A percentile compares a stretch with the other conserved stretches of the same genome.
Evolutionary conservation across 2,797 vertebrate species (phyloP).

Genomic region (Danio kyathit): DNA sequence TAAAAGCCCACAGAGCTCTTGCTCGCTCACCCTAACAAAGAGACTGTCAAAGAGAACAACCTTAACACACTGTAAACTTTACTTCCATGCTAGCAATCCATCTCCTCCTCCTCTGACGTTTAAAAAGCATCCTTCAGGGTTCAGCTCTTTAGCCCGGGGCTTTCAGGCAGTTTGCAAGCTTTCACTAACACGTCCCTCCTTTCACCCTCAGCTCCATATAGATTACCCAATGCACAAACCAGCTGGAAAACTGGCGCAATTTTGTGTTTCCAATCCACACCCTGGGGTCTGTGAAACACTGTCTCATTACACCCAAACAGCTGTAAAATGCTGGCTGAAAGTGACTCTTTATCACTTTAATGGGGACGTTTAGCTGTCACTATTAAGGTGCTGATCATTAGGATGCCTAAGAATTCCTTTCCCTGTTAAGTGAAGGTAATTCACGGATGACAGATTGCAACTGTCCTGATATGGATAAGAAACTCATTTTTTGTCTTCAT

Average conservation of each 20-base stretch:
- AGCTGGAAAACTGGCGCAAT: conserved; percentile 13
- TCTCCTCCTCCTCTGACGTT: conserved; percentile 9
- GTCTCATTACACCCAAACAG: conserved; percentile 3
- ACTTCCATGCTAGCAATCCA: conserved; percentile 30
- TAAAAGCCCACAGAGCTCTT: neutral
- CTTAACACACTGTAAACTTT: conserved; percentile 1
- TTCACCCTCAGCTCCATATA: conserved; percentile 60
- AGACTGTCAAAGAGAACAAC: conserved; percentile 15
- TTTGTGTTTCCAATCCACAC: conserved; percentile 16
- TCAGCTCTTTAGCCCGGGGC: conserved; percentile 54
- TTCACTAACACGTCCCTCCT: conserved; percentile 41
- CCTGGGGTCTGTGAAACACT: conserved; percentile 11
- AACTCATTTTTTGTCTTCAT: neutral
- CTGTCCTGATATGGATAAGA: too few species aligned
- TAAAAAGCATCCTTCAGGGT: conserved; percentile 25
- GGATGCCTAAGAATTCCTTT: conserved; percentile 11
- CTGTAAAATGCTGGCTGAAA: conserved; percentile 14
- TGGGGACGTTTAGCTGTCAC: conserved; percentile 29
- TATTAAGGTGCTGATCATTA: conserved; percentile 11
- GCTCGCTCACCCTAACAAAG: neutral
- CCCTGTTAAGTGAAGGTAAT: neutral
- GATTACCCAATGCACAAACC: conserved; percentile 46
- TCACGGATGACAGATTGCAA: neutral
- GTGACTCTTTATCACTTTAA: conserved; percentile 28
- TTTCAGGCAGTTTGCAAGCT: conserved; percentile 54